phyloP scores from a whole-genome alignment of 2,113 vertebrate species.

The Hucho hucho region DNA sequence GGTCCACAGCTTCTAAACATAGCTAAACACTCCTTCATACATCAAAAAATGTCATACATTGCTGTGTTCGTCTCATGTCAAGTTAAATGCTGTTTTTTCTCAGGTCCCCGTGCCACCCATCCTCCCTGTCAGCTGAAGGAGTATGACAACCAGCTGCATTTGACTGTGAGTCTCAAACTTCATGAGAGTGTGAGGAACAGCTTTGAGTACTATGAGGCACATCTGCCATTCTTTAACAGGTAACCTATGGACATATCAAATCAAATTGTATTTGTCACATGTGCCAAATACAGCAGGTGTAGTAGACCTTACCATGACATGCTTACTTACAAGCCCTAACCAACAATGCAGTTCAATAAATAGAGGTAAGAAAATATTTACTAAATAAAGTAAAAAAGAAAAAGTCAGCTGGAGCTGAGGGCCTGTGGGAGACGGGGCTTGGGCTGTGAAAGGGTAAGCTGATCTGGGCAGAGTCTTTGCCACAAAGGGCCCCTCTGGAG shows the following conservation, averaged over 20 bases:
- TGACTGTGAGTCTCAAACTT: constrained; percentile 84
- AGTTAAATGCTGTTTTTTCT: constrained; percentile 22
- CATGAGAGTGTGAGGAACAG: constrained; percentile 91
- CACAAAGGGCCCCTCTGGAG: constrained; percentile 68
- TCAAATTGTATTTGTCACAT: too few relatives aligned
- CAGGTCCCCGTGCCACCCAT: constrained; percentile 93
- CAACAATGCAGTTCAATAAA: too few relatives aligned
- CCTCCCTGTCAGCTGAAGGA: constrained; percentile 85
- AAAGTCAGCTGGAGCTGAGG: constrained; percentile 63
- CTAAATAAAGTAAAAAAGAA: too few relatives aligned
- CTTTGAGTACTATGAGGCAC: constrained; percentile 93
- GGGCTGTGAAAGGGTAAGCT: constrained; percentile 59
- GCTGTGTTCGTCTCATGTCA: constrained; percentile 1
- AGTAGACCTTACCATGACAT: too few relatives aligned
- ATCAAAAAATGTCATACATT: background rate
- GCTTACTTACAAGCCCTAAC: too few relatives aligned
- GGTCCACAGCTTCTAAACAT: constrained; percentile 12
- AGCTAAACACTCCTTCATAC: background rate
- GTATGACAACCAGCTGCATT: constrained; percentile 78
- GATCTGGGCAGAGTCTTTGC: constrained; percentile 57
- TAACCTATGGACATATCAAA: constrained; percentile 47
- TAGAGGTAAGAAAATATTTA: too few relatives aligned
- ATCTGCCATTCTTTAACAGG: constrained; percentile 91
- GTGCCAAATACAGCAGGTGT: too few relatives aligned
- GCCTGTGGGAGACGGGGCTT: constrained; percentile 46